phyloP scores from a whole-genome alignment of 2,797 vertebrate species.

The Rhynchotus rufescens region DNA sequence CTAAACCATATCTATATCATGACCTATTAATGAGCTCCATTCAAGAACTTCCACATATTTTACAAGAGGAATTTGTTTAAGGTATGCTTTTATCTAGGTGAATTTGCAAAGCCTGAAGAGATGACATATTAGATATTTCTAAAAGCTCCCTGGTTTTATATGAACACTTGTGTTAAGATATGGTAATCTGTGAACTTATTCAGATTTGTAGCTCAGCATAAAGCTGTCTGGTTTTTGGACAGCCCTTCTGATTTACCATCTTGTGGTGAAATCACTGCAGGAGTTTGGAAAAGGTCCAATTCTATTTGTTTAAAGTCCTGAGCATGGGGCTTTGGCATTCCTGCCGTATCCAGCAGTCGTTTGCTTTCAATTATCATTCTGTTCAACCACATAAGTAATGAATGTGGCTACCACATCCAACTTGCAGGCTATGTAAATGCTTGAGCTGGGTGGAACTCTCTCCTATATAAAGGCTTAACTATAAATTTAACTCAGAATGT shows the following conservation, averaged over 20 bases:
- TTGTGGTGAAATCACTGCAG: slow-evolving; percentile 55
- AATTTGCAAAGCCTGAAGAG: background rate
- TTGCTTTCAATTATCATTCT: slow-evolving; percentile 78
- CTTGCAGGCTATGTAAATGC: slow-evolving; percentile 36
- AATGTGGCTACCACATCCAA: slow-evolving; percentile 43
- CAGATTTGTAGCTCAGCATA: slow-evolving; percentile 40
- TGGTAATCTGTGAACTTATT: slow-evolving; percentile 19
- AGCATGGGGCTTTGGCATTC: slow-evolving; percentile 69
- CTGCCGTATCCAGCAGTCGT: slow-evolving; percentile 58
- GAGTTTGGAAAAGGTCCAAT: slow-evolving; percentile 72
- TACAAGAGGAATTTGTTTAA: slow-evolving; percentile 38
- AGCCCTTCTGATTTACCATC: slow-evolving; percentile 71
- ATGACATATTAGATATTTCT: slow-evolving; percentile 40
- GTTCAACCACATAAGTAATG: slow-evolving; percentile 58
- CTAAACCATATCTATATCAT: background rate
- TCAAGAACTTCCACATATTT: background rate
- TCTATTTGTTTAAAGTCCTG: slow-evolving; percentile 71
- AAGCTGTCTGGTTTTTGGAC: slow-evolving; percentile 63
- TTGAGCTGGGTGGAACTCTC: slow-evolving; percentile 24
- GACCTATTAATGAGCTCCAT: background rate
- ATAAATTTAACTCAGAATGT: slow-evolving; percentile 40
- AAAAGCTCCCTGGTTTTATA: slow-evolving; percentile 33
- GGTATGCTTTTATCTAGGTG: slow-evolving; percentile 44
- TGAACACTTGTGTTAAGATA: slow-evolving; percentile 17
- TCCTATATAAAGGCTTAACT: slow-evolving; percentile 45